Evolutionary conservation across 2,797 vertebrate species (phyloP).

Genomic region (Danio tinwini): DNA sequence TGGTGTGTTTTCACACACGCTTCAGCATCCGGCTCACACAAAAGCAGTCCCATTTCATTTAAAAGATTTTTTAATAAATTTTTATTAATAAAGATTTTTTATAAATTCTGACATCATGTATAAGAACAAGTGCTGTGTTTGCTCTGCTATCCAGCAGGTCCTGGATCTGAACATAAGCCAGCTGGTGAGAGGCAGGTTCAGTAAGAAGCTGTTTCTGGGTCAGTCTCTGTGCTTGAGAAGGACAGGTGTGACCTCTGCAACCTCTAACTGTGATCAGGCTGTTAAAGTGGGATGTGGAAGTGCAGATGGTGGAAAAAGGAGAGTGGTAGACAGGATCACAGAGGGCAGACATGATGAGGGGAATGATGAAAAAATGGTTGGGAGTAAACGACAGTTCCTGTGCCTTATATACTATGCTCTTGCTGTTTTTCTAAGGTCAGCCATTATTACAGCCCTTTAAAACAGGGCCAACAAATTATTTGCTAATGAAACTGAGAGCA

Average conservation of each 20-base stretch:
- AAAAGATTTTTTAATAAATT: no score
- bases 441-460: constrained; percentile 26
- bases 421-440: constrained; percentile 33
- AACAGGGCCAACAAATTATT: constrained; percentile 23
- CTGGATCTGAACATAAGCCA: constrained; percentile 46
- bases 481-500: constrained; percentile 24
- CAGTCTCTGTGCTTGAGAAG: constrained; percentile 4
- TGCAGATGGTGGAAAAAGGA: constrained; percentile 5
- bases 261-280: constrained; percentile 14
- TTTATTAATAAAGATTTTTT: no score
- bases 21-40: no score
- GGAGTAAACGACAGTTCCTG: constrained; percentile 6
- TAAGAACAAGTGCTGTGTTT: constrained; percentile 38
- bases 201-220: constrained; percentile 31
- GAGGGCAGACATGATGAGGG: not conserved
- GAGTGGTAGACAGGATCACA: not conserved
- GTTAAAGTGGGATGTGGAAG: constrained; percentile 9
- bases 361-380: constrained; percentile 6
- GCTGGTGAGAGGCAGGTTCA: constrained; percentile 41
- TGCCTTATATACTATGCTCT: not conserved
- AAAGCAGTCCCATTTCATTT: no score
- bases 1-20: no score
- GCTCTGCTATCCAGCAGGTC: not conserved
- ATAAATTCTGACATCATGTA: constrained; percentile 25
- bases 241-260: constrained; percentile 14